phyloP scores from a whole-genome alignment of 2,113 vertebrate genomes.

The Dicrurus megarhynchus region DNA sequence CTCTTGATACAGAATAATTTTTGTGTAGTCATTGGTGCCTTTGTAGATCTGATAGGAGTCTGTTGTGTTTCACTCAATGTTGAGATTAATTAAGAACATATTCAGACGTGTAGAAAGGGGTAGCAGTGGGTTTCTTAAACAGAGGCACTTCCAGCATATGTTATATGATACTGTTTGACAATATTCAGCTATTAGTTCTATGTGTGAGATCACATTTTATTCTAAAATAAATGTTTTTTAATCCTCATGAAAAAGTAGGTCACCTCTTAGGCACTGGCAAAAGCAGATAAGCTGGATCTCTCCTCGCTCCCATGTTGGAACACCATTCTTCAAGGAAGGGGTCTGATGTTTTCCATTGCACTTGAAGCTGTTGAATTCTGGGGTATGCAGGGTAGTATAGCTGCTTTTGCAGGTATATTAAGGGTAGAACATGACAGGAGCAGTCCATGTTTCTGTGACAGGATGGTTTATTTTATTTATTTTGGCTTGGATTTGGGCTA shows the following conservation, averaged over 20 bases:
- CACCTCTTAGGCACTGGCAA: neutral
- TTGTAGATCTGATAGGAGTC: neutral
- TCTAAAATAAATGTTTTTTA: neutral
- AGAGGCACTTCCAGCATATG: neutral
- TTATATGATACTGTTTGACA: neutral
- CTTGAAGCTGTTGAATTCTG: neutral
- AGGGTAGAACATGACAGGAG: neutral
- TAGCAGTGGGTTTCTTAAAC: neutral
- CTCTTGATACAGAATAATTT: neutral
- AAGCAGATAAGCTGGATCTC: neutral
- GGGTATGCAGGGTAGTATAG: neutral
- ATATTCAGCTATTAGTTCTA: neutral
- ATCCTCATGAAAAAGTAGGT: neutral
- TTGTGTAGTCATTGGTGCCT: neutral
- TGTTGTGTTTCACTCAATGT: neutral
- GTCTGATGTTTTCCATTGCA: neutral
- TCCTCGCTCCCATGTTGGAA: neutral
- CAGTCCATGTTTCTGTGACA: neutral
- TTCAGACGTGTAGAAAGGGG: neutral
- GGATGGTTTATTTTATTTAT: neutral
- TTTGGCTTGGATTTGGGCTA: neutral
- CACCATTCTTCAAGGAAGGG: neutral
- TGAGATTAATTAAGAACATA: neutral
- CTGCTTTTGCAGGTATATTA: neutral
- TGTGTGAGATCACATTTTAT: neutral